Percentiles rank a stretch among this genome's conserved stretches.
phyloP scores from a whole-genome alignment of 2,797 vertebrate genomes.

The Xyrichtys novacula region DNA sequence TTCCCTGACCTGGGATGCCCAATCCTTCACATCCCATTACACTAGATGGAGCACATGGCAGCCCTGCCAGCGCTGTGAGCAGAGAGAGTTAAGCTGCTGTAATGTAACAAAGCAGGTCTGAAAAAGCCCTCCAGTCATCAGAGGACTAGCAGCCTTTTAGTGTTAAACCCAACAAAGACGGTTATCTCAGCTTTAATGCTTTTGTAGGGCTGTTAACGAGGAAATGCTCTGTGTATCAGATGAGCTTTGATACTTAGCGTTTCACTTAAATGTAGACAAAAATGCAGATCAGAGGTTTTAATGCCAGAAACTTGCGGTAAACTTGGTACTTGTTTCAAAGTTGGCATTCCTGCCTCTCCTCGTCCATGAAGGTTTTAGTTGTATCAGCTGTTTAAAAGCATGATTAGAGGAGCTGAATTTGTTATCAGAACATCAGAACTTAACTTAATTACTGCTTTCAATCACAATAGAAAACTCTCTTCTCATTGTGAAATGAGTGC shows the following conservation, averaged over 20 bases:
- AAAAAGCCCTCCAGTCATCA: slow-evolving; percentile 48
- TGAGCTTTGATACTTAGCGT: neutral
- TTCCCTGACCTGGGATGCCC: slow-evolving; percentile 66
- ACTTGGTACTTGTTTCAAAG: too few relatives aligned
- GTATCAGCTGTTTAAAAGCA: neutral
- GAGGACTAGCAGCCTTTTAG: slow-evolving; percentile 44
- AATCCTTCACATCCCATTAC: slow-evolving; percentile 70
- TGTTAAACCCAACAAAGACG: slow-evolving; percentile 36
- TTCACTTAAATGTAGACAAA: too few relatives aligned
- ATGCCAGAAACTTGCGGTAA: too few relatives aligned
- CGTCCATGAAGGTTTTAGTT: too few relatives aligned
- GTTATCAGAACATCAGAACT: slow-evolving; percentile 13
- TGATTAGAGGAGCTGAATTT: neutral
- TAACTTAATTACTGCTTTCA: slow-evolving; percentile 42
- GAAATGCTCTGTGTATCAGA: neutral
- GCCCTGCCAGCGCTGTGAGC: slow-evolving; percentile 32
- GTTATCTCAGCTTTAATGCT: slow-evolving; percentile 16
- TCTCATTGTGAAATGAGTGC: slow-evolving; percentile 63
- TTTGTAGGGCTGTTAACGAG: neutral
- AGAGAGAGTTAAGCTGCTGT: slow-evolving; percentile 48
- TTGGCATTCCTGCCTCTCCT: too few relatives aligned
- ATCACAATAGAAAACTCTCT: slow-evolving; percentile 24
- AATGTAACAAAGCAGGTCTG: slow-evolving; percentile 56
- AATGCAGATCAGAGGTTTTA: too few relatives aligned
- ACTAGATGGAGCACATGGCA: slow-evolving; percentile 50